Conservation (phyloP, 2,113 vertebrate species). For the Scomber scombrus region DNA sequence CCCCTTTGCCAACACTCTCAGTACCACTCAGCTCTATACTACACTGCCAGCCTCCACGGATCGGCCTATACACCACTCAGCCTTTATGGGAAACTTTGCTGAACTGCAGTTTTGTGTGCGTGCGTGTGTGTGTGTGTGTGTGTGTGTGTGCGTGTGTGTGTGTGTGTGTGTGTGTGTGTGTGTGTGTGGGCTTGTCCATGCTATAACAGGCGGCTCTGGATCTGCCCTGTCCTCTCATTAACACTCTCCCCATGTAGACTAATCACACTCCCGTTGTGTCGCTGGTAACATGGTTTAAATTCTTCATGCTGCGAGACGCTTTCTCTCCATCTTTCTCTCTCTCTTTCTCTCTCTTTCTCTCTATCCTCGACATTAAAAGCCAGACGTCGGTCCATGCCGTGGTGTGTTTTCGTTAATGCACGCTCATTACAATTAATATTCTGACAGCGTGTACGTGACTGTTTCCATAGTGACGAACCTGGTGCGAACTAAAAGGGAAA, state of each 20-base stretch:
- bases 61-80: conserved; percentile 50
- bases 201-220: conserved; percentile 43
- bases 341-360: background rate
- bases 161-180: conserved; percentile 14
- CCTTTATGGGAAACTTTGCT: conserved; percentile 68
- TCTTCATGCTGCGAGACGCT: conserved; percentile 8
- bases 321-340: background rate
- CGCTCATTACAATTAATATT: conserved; percentile 60
- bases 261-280: conserved; percentile 72
- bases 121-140: conserved; percentile 41
- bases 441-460: conserved; percentile 42
- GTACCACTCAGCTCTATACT: conserved; percentile 55
- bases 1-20: conserved; percentile 55
- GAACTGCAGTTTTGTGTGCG: conserved; percentile 63
- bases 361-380: conserved; percentile 10
- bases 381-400: background rate
- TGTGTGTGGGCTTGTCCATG: background rate
- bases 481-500: conserved; percentile 41
- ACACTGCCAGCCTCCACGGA: conserved; percentile 46
- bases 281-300: conserved; percentile 46
- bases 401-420: conserved; percentile 22
- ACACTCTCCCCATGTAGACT: conserved; percentile 72
- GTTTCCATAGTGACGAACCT: conserved; percentile 69
- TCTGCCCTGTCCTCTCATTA: conserved; percentile 74
- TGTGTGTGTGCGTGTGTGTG: conserved; percentile 14